Evolutionary conservation across 2,113 vertebrate genomes (phyloP).

Genomic region (Pontoporia blainvillei): DNA sequence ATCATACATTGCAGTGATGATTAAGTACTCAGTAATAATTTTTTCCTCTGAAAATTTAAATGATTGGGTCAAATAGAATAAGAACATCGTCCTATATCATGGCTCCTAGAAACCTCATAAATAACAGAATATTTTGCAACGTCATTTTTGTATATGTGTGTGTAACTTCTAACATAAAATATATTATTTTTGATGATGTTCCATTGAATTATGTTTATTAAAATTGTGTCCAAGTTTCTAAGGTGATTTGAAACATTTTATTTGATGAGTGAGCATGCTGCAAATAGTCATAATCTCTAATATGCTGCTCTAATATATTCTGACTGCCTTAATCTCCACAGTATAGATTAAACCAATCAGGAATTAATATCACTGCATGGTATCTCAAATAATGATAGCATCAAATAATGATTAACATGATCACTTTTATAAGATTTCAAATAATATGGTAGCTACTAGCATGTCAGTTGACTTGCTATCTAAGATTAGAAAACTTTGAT

Average conservation of each 20-base stretch:
- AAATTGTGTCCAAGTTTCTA: neutral
- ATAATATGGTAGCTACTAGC: neutral
- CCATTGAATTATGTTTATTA: neutral
- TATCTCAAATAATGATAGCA: neutral
- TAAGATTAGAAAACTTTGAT: neutral
- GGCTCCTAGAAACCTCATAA: neutral
- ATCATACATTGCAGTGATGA: neutral
- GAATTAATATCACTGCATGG: neutral
- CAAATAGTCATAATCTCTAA: neutral
- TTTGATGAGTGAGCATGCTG: neutral
- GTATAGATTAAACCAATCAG: neutral
- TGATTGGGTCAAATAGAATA: neutral
- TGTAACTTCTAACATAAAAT: constrained; percentile 2
- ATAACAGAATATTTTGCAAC: neutral
- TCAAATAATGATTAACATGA: neutral
- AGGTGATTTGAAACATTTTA: neutral
- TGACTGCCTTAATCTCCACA: neutral
- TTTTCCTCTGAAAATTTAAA: neutral
- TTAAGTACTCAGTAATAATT: neutral
- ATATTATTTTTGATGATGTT: neutral
- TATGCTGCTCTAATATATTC: neutral
- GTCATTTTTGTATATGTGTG: neutral
- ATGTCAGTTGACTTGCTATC: neutral
- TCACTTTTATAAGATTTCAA: neutral
- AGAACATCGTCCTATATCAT: neutral